Percentiles rank a stretch among this genome's conserved stretches.
Conservation (phyloP, 2,888 invertebrate species). For the Oeneis ivallda region DNA sequence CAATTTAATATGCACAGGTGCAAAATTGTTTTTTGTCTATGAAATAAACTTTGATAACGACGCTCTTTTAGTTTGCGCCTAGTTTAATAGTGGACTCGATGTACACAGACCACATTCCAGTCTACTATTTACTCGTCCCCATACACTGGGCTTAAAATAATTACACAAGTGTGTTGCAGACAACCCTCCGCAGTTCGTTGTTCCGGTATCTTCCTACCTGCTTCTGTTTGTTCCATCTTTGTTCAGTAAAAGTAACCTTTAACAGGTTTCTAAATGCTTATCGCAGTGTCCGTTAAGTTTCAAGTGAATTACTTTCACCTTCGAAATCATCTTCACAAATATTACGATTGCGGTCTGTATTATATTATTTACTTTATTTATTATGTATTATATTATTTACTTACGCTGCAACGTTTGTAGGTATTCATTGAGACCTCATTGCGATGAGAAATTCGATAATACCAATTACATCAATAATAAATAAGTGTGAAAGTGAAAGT, state of each 20-base stretch:
- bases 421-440: neutral
- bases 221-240: conserved; percentile 37
- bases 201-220: conserved; percentile 50
- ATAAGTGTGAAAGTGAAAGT: conserved; percentile 24
- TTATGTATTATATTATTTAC: too few relatives aligned
- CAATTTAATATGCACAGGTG: conserved; percentile 9
- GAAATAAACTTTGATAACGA: conserved; percentile 8
- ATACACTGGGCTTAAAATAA: conserved; percentile 76
- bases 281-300: conserved; percentile 40
- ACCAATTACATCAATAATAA: conserved; percentile 20
- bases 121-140: conserved; percentile 62
- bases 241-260: conserved; percentile 41
- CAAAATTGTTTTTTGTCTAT: neutral
- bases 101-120: conserved; percentile 60
- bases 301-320: conserved; percentile 64
- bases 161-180: conserved; percentile 71
- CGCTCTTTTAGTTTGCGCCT: neutral
- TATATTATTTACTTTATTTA: too few relatives aligned
- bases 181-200: conserved; percentile 64
- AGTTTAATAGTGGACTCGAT: conserved; percentile 7
- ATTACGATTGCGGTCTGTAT: conserved; percentile 25
- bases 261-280: conserved; percentile 58
- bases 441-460: conserved; percentile 16
- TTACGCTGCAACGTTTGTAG: conserved; percentile 8
- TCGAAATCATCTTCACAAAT: conserved; percentile 41